Base-by-base conservation (phyloP, 1,140 invertebrate species). In the Drosophila arawakana region DNA sequence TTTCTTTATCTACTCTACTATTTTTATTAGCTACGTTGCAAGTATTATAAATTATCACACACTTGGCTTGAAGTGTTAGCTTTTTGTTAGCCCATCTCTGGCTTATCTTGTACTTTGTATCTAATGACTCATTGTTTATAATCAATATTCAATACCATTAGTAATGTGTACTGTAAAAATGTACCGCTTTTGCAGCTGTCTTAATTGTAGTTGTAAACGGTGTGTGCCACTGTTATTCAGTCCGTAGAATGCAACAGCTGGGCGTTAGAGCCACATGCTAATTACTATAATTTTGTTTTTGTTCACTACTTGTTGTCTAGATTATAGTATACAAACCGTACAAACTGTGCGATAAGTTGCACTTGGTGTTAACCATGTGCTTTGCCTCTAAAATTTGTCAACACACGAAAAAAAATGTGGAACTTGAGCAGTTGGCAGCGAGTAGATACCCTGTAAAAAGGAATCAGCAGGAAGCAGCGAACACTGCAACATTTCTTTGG, bases 231-330 rank as follows among this genome's bases (percentile, higher is more conserved):
- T 55, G 50, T 62, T 50, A 39, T 11, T 37, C 35, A 37, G 13
- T 2, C 50, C 55, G 5, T 44, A 54, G 52, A 25, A 71, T 39
- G 57, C 41, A 55, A 52, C 34, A 65, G 50, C 71, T 60, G 68
- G 47, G 43, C 60, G 46, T 55, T 52, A 46, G 67, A 55, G 59
- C 21, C 50, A 39, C 57, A 55, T 70, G 79, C 80, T 85, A 85
- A 85, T 85, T 85, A 79, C 76, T 52, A 44, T 57, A 68, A 82
- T 88, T 88, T 85, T 44, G 76, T 49, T 18, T 88, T 85, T 44
- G 76, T 49, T 18, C 59, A 55, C 67, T 41, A 15, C 25, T 30
- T 30, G 3, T 70, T 49, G 37, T 58, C n/a, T 44, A 21, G n/a
- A 21, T 65, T 50, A 43, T 34, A 18, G 21, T n/a, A 52, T 37